These are phyloP conservation scores for Entomyzon cyanotis DNA, from an alignment of 2,113 vertebrate genomes.

Conservation along the genomic window DNA sequence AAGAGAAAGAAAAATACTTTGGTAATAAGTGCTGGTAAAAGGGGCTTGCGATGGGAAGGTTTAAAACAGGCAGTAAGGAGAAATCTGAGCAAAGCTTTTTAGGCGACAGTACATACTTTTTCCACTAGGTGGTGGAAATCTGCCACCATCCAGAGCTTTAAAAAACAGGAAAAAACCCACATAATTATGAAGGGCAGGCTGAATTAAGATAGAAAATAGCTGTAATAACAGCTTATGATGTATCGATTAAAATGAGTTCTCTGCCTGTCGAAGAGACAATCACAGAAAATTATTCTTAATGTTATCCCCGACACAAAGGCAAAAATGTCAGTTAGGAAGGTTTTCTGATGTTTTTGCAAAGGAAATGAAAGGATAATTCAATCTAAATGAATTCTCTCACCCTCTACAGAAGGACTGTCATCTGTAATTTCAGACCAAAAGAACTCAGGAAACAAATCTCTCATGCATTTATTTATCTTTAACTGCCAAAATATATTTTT, in stretches of 20 bases:
- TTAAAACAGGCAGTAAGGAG: not conserved
- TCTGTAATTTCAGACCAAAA: not conserved
- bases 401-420: not conserved
- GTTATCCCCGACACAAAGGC: slow-evolving; percentile 38
- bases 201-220: slow-evolving; percentile 66
- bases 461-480: slow-evolving; percentile 45
- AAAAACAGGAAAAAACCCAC: slow-evolving; percentile 2
- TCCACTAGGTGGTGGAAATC: slow-evolving; percentile 80
- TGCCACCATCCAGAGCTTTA: slow-evolving; percentile 48
- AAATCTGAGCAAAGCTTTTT: not conserved
- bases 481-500: slow-evolving; percentile 18
- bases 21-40: not conserved
- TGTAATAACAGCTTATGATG: slow-evolving; percentile 56
- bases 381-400: slow-evolving; percentile 41
- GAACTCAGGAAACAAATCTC: not conserved
- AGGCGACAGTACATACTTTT: slow-evolving; percentile 1
- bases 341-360: slow-evolving; percentile 51
- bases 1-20: not conserved
- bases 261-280: slow-evolving; percentile 59
- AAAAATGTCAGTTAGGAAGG: slow-evolving; percentile 51
- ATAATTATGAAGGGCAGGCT: slow-evolving; percentile 63
- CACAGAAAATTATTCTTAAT: slow-evolving; percentile 64
- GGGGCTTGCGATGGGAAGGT: not conserved
- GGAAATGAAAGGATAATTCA: slow-evolving; percentile 46
- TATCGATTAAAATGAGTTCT: slow-evolving; percentile 59